Evolutionary conservation across 2,888 invertebrate genomes (phyloP).

Genomic region (Eurytoma adleriae): DNA sequence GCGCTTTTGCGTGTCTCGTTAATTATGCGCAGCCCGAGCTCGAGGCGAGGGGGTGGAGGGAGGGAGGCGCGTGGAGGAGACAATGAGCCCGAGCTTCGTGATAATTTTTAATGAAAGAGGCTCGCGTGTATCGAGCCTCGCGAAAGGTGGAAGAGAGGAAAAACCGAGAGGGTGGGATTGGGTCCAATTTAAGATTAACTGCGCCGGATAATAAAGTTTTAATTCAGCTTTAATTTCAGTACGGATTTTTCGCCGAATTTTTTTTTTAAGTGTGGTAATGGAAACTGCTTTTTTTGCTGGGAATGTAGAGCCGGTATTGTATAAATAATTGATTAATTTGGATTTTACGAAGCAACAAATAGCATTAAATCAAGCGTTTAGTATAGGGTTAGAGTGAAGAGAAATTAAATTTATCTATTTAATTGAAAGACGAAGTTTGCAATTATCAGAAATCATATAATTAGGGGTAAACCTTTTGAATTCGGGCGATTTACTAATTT

Average conservation of each 20-base stretch:
- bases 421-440: too few relatives aligned
- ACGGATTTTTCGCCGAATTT: neutral
- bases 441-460: too few relatives aligned
- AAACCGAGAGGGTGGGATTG: neutral
- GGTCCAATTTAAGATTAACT: conserved; percentile 57
- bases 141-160: neutral
- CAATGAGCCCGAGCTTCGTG: conserved; percentile 2
- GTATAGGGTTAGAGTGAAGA: too few relatives aligned
- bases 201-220: conserved; percentile 40
- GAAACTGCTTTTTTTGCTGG: too few relatives aligned
- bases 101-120: conserved; percentile 38
- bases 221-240: conserved; percentile 27
- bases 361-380: too few relatives aligned
- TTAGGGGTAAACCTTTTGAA: too few relatives aligned
- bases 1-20: conserved; percentile 45
- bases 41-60: neutral
- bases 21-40: conserved; percentile 27
- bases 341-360: too few relatives aligned
- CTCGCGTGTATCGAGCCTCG: conserved; percentile 24
- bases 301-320: too few relatives aligned
- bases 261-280: neutral
- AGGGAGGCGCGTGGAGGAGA: neutral
- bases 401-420: too few relatives aligned
- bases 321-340: too few relatives aligned
- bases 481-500: too few relatives aligned